Evolutionary conservation across 37 sponge, comb jelly and placozoan species (phyloP).

Genomic region (Hormiphora californensis): DNA sequence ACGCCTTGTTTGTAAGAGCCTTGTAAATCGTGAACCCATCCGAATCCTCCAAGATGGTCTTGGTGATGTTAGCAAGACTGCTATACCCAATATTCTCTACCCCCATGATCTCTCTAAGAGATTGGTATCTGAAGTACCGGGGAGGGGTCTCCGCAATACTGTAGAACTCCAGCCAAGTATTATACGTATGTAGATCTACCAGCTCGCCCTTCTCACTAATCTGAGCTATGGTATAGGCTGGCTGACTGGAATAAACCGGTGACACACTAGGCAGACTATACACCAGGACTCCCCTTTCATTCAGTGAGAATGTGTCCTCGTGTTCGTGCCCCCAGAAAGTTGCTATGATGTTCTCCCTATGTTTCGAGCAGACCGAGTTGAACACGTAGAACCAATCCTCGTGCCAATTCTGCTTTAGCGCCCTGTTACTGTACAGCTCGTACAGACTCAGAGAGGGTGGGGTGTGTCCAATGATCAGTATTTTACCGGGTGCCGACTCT

Average conservation of each 20-base stretch:
- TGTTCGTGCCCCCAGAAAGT: conserved; percentile 37
- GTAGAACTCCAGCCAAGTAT: conserved; percentile 44
- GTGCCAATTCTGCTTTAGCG: neutral
- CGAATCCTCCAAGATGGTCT: neutral
- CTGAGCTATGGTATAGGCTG: neutral
- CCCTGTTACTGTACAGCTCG: neutral
- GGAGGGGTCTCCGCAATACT: neutral
- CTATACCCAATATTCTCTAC: neutral
- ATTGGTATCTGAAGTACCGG: neutral
- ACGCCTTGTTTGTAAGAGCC: neutral
- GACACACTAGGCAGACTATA: conserved; percentile 17
- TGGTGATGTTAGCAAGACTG: neutral
- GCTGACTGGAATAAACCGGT: neutral
- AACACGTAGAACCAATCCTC: neutral
- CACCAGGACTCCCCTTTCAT: neutral
- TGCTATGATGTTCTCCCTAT: neutral
- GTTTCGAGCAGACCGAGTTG: neutral
- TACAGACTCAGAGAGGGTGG: neutral
- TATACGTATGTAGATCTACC: neutral
- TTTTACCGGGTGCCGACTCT: neutral
- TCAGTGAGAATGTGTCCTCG: conserved; percentile 46
- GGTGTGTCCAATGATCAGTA: conserved; percentile 1
- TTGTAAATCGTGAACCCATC: neutral
- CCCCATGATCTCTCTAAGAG: neutral
- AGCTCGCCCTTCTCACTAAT: neutral